phyloP scores from a whole-genome alignment of 2,797 vertebrate species.

The Falco concolor region DNA sequence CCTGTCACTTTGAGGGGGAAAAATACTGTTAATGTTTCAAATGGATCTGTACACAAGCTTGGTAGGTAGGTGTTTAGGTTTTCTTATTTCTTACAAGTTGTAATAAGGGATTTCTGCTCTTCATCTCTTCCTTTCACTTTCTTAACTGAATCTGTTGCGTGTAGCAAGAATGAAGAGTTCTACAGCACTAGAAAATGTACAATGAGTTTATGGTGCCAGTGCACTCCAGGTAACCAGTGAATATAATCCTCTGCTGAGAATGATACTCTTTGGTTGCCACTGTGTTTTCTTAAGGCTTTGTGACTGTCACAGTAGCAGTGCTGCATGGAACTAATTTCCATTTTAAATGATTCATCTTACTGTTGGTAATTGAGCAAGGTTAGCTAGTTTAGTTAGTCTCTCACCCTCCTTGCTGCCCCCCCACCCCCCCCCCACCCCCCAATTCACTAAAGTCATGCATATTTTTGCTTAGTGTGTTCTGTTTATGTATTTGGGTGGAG shows the following conservation, averaged over 20 bases:
- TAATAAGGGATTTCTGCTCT: background rate
- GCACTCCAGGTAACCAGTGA: background rate
- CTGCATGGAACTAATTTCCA: background rate
- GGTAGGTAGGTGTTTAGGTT: background rate
- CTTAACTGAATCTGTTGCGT: background rate
- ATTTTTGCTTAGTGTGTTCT: background rate
- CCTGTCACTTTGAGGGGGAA: background rate
- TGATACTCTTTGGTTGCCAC: background rate
- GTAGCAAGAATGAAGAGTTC: background rate
- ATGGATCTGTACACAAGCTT: background rate
- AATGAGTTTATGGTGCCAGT: background rate
- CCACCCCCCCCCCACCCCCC: fast-evolving
- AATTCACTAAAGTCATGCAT: fast-evolving
- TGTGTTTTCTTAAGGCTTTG: background rate
- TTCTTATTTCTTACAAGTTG: background rate
- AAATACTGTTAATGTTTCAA: background rate
- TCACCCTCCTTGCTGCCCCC: background rate
- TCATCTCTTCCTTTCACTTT: background rate
- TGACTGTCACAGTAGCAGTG: background rate
- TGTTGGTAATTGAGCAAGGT: background rate
- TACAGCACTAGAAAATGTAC: background rate
- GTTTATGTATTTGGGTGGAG: background rate
- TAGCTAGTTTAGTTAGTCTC: background rate
- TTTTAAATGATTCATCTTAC: background rate
- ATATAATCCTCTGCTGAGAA: background rate